A percentile compares a stretch with the other conserved stretches of the same genome.
These are phyloP conservation scores for Megathymus violae DNA, from an alignment of 1,140 invertebrate genomes.

Conservation along the genomic window DNA sequence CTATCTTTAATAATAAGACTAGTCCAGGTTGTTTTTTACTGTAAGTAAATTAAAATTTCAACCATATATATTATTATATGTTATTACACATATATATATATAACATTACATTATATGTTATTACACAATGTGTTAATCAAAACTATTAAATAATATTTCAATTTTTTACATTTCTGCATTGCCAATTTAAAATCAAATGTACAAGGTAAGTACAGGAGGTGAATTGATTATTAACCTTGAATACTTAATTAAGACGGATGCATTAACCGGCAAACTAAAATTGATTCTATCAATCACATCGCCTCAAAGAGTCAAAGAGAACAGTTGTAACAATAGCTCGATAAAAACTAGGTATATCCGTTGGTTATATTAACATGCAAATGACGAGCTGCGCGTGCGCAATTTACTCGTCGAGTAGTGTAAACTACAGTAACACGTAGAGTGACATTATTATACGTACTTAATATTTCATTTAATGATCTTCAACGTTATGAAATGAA, in stretches of 20 bases:
- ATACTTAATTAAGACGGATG: conserved; percentile 8
- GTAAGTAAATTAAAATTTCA: conserved; percentile 11
- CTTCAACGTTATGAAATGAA: background rate
- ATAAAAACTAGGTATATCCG: conserved; percentile 53
- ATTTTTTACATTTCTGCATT: no score
- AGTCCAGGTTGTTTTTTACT: conserved; percentile 23
- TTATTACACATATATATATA: no score
- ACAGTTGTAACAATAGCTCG: conserved; percentile 51
- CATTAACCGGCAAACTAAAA: conserved; percentile 9
- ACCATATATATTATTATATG: no score
- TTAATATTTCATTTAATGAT: background rate
- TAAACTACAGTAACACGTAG: background rate
- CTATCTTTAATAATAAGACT: conserved; percentile 24
- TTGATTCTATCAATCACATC: conserved; percentile 14
- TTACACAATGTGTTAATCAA: no score
- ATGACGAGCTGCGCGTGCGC: conserved; percentile 31
- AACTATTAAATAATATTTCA: no score
- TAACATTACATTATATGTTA: no score
- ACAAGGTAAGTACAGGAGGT: background rate
- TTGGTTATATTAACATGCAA: conserved; percentile 52
- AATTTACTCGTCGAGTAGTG: conserved; percentile 6
- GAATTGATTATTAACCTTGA: conserved; percentile 11
- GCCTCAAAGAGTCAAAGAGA: conserved; percentile 14
- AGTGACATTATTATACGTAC: conserved; percentile 14
- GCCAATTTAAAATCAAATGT: background rate